phyloP scores from a whole-genome alignment of 2,113 vertebrate genomes.

The Pipa parva region DNA sequence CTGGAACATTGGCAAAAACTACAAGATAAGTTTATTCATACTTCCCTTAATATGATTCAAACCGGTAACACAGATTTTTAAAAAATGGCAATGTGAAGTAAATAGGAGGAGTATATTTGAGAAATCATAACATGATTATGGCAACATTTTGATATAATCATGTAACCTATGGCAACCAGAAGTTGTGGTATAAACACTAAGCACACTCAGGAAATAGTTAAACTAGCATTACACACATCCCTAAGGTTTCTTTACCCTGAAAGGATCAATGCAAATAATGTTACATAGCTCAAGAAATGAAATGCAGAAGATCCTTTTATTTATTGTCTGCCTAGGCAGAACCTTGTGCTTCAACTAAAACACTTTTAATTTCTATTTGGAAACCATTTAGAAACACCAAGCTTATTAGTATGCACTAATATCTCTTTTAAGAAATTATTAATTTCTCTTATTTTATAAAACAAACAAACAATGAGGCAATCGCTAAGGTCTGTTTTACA shows the following conservation, averaged over 20 bases:
- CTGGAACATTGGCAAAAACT: no score
- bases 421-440: constrained; percentile 15
- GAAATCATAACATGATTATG: no score
- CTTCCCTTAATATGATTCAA: no score
- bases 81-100: no score
- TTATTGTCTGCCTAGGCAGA: background rate
- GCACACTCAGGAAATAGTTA: no score
- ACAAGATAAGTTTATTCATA: no score
- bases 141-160: no score
- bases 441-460: constrained; percentile 2
- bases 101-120: no score
- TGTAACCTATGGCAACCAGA: no score
- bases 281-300: background rate
- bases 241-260: background rate
- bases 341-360: background rate
- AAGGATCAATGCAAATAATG: background rate
- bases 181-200: no score
- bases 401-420: constrained; percentile 1
- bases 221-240: no score
- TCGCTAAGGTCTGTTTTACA: constrained; percentile 4
- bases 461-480: constrained; percentile 12
- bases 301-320: background rate
- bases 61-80: no score
- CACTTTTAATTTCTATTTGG: constrained; percentile 8
- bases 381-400: constrained; percentile 5